These are phyloP conservation scores for Tipula confusa DNA, from an alignment of 2,888 invertebrate genomes.

Conservation along the genomic window DNA sequence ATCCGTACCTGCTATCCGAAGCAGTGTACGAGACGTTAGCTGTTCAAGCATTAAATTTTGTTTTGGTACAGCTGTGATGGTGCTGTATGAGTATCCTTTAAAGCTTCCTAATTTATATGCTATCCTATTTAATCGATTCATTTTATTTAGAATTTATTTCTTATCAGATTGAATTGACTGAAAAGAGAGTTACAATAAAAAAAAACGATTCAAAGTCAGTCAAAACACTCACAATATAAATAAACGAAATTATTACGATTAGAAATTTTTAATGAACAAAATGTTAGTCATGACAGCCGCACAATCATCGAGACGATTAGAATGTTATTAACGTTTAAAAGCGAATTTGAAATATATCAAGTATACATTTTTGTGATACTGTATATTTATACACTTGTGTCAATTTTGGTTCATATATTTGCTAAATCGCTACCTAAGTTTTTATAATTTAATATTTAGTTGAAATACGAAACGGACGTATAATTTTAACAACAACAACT, in stretches of 20 bases:
- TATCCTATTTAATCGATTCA: not conserved
- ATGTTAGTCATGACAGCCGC: not conserved
- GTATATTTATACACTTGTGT: not conserved
- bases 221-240: not conserved
- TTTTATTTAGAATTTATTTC: not conserved
- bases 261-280: not conserved
- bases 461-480: too few species aligned
- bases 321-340: too few species aligned
- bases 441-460: too few species aligned
- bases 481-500: not conserved
- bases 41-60: constrained; percentile 38
- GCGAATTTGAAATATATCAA: too few species aligned
- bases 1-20: constrained; percentile 45
- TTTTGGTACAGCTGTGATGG: not conserved
- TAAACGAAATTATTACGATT: not conserved
- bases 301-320: too few species aligned
- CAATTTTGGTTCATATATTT: not conserved
- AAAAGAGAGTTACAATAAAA: not conserved
- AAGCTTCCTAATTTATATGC: not conserved
- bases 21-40: constrained; percentile 41
- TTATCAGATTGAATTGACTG: not conserved
- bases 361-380: not conserved
- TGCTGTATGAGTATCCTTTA: not conserved
- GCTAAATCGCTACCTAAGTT: not conserved
- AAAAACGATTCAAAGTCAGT: not conserved